phyloP scores from a whole-genome alignment of 2,797 vertebrate genomes.

The Chaunax sp. region DNA sequence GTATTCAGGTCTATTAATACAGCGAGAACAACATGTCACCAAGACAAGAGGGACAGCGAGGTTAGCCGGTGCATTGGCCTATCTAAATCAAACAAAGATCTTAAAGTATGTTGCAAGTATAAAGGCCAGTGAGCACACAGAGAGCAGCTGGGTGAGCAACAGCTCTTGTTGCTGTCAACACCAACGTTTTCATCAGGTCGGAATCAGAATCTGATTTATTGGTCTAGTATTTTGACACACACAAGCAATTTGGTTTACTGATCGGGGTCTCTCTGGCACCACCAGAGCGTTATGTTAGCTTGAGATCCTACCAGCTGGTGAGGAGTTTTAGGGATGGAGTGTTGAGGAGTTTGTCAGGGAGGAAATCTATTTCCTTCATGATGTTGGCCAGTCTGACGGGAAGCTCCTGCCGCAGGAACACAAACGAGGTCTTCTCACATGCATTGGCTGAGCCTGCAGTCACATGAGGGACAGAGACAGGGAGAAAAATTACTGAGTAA shows the following conservation, averaged over 20 bases:
- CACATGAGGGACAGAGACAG: conserved; percentile 50
- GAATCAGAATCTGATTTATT: no score
- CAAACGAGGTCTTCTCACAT: conserved; percentile 97
- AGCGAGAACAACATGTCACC: no score
- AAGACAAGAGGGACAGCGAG: not conserved
- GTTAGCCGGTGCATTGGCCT: no score
- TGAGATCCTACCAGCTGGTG: conserved; percentile 86
- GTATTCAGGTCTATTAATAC: no score
- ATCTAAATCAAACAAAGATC: conserved; percentile 5
- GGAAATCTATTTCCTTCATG: conserved; percentile 95
- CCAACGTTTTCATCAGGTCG: not conserved
- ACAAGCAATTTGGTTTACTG: no score
- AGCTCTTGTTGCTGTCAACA: not conserved
- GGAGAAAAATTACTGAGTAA: conserved; percentile 6
- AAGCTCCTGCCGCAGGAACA: conserved; percentile 95
- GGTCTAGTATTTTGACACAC: no score
- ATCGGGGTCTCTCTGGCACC: no score
- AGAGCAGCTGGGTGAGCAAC: not conserved
- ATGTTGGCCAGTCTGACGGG: conserved; percentile 97
- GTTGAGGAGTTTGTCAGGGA: conserved; percentile 90
- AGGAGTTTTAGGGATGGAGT: conserved; percentile 94
- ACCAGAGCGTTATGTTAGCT: no score
- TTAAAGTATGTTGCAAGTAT: not conserved
- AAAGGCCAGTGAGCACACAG: not conserved
- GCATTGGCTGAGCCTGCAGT: conserved; percentile 91